These are phyloP conservation scores for Callimorpha dominula DNA, from an alignment of 2,888 invertebrate genomes.

Conservation along the genomic window DNA sequence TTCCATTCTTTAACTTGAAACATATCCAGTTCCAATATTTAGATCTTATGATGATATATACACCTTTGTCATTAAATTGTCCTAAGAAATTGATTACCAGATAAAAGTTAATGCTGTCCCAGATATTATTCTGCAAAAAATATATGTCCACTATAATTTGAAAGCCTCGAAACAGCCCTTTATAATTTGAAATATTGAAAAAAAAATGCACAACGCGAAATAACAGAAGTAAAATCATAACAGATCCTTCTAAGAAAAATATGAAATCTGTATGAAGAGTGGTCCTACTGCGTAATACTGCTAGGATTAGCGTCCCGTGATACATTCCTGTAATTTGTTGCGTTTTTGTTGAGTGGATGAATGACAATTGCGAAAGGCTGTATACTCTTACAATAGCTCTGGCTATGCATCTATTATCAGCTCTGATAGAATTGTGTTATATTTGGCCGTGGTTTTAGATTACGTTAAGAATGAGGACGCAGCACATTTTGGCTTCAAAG, in stretches of 20 bases:
- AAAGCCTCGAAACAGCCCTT: neutral
- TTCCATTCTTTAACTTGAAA: neutral
- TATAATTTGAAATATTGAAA: neutral
- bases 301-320: slow-evolving; percentile 16
- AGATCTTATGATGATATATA: neutral
- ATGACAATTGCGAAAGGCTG: slow-evolving; percentile 67
- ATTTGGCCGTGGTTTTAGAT: slow-evolving; percentile 19
- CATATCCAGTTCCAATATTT: neutral
- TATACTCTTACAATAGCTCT: slow-evolving; percentile 40
- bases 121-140: neutral
- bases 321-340: slow-evolving; percentile 59
- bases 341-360: slow-evolving; percentile 62
- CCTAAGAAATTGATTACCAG: no score
- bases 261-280: slow-evolving; percentile 45
- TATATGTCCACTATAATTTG: neutral
- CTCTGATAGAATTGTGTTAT: slow-evolving; percentile 62
- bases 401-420: slow-evolving; percentile 45
- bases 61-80: slow-evolving; percentile 20
- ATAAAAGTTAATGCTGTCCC: neutral
- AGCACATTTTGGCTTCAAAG: slow-evolving; percentile 16
- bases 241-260: slow-evolving; percentile 54
- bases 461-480: slow-evolving; percentile 8
- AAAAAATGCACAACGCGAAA: slow-evolving; percentile 1
- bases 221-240: slow-evolving; percentile 24
- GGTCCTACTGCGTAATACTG: slow-evolving; percentile 50